These are phyloP conservation scores for Mirounga angustirostris DNA, from an alignment of 2,113 vertebrate genomes.

Conservation along the genomic window DNA sequence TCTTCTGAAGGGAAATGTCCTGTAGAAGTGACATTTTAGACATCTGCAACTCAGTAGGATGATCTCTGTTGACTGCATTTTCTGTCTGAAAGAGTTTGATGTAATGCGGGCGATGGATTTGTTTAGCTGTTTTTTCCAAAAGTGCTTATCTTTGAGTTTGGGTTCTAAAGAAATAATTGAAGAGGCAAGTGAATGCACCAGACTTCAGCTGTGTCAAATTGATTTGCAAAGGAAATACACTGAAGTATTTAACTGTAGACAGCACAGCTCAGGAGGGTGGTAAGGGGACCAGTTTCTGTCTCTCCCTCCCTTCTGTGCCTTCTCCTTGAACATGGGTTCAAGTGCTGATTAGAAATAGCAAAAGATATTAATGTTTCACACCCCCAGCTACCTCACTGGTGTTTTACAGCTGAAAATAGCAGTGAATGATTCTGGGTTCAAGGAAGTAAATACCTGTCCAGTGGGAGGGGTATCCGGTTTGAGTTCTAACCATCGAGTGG, in stretches of 20 bases:
- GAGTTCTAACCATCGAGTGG: neutral
- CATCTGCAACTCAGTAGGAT: neutral
- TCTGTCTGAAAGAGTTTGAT: slow-evolving; percentile 61
- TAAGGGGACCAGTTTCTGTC: neutral
- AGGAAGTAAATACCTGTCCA: slow-evolving; percentile 6
- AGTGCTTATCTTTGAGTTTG: slow-evolving; percentile 60
- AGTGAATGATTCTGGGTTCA: neutral
- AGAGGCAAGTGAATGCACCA: slow-evolving; percentile 44
- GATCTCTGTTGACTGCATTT: slow-evolving; percentile 33
- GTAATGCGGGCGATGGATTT: neutral
- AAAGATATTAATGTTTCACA: neutral
- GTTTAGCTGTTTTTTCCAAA: slow-evolving; percentile 47
- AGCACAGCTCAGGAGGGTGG: neutral
- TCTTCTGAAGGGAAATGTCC: neutral
- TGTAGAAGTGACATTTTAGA: slow-evolving; percentile 45
- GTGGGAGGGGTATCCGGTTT: slow-evolving; percentile 36
- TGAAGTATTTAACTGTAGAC: neutral
- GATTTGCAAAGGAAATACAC: slow-evolving; percentile 54
- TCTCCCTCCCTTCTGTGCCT: neutral
- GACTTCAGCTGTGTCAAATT: slow-evolving; percentile 6
- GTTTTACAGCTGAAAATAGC: slow-evolving; percentile 41
- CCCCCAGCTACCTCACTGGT: neutral
- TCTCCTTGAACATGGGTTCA: neutral
- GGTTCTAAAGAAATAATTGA: slow-evolving; percentile 65
- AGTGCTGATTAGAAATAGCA: slow-evolving; percentile 32